Conservation (phyloP, 1,140 invertebrate genomes). For the Euura saliciscinereae region DNA sequence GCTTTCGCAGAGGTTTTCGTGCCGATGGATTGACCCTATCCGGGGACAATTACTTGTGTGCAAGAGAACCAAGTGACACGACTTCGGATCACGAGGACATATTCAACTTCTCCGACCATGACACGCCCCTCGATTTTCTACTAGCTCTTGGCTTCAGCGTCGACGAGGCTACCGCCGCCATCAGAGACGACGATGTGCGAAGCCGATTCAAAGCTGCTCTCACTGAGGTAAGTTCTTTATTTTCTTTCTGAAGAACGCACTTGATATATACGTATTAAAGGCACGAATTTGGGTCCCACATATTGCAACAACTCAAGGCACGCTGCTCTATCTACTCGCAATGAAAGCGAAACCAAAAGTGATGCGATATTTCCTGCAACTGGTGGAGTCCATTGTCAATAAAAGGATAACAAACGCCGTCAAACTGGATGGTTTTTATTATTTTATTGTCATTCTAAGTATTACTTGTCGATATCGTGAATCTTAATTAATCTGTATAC, state of each 20-base stretch:
- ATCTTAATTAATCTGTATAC: background rate
- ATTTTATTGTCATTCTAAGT: conserved; percentile 30
- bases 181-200: conserved; percentile 34
- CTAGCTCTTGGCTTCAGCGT: conserved; percentile 34
- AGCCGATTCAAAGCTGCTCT: conserved; percentile 32
- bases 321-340: conserved; percentile 31
- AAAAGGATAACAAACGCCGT: conserved; percentile 33
- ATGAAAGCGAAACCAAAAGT: conserved; percentile 32
- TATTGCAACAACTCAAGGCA: conserved; percentile 33
- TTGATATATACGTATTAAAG: conserved; percentile 10
- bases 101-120: conserved; percentile 32
- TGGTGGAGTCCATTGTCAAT: conserved; percentile 36
- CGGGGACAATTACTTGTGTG: conserved; percentile 30
- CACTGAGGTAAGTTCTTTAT: conserved; percentile 27
- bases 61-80: conserved; percentile 21
- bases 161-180: conserved; percentile 34
- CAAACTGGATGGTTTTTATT: conserved; percentile 40
- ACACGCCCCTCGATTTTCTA: conserved; percentile 32
- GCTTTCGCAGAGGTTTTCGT: conserved; percentile 35
- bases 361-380: conserved; percentile 35
- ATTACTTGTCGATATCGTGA: background rate
- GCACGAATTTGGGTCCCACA: conserved; percentile 32
- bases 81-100: conserved; percentile 19
- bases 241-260: background rate
- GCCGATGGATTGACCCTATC: conserved; percentile 30